Base-by-base conservation (phyloP, 1,140 invertebrate species). In the Zelostemma sp. region DNA sequence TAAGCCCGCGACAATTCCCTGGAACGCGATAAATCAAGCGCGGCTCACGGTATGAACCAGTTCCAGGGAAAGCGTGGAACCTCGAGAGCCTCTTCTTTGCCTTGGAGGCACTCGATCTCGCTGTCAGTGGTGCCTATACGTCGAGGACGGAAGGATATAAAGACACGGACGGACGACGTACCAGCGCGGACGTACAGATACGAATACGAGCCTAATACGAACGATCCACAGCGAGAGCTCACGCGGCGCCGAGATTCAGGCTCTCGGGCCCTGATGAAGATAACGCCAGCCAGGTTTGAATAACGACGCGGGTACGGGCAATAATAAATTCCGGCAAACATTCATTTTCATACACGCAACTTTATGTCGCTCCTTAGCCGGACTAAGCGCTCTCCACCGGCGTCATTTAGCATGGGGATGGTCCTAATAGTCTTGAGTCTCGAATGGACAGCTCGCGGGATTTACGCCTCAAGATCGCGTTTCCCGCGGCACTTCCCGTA, bases 321-420 rank as follows among this genome's bases (percentile, higher is more conserved):
- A 83, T 85, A 85, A 85, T 85, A 85, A 84, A 85, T 85, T 85
- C 79, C 79, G 72, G 72, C 78, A 81, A 84, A 83, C 83, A 85
- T 85, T 85, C 80, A 84, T 85, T 85, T 85, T 85, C 81, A 82
- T 84, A 80, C 77, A 84, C 79, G 79, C 81, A 83, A 84, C 75
- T 84, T 85, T 84, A 85, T 85, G 80, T 77, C 81, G 76, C 33
- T 83, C 76, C 81, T 84, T 83, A 83, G 77, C 72, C 59, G 71
- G 72, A 80, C 78, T 84, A 84, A 84, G 81, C 79, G 77, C 73
- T 74, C 75, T 71, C 70, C 73, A 55, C 68, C 77, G 73, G 79
- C 80, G 81, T 84, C 83, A 82, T 84, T 85, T 84, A 83, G 78
- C 80, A 83, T 80, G 62, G 70, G 76, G 80, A 83, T 83, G 81